Base-by-base conservation (phyloP, 1,140 invertebrate genomes). In the Penaeus vannamei region DNA sequence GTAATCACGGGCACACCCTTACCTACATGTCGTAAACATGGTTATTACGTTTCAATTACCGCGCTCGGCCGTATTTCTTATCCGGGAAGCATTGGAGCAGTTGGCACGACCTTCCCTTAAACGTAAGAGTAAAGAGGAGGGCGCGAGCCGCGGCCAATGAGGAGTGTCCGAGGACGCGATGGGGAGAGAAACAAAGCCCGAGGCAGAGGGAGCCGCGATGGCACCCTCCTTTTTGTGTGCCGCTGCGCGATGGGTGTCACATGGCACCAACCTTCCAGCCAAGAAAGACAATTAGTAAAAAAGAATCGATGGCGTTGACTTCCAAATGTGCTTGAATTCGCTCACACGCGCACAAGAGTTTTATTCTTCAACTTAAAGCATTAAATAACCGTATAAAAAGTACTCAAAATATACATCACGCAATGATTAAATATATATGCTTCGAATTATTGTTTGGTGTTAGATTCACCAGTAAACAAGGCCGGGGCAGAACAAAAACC, bases 221-320 rank as follows among this genome's bases (percentile, higher is more conserved):
- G 79, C 46, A 81, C 79, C 77, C 79, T 81, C 46, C 46, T n/a
- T 59, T 81, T n/a, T 81, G 60, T 81, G 60, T 53, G 53, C 53
- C 53, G 53, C 53, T 53, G 60, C 53, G 46, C 46, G n/a, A 81
- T 81, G 60, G 26, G 82, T 66, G 82, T 84, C 82, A n/a, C n/a
- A 66, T 84, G 29, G 82, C 82, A 29, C 42, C 7, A 59, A n/a
- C 79, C 79, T 81, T 59, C 22, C 82, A 42, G 82, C 82, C 36
- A 66, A 22, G 61, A 85, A 85, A 17, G 46, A 46, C 42, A 85
- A 85, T 85, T 72, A 85, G 29, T 72, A 76, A 76, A 85, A 85
- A 76, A 72, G 84, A 19, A 72, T 76, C 84, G 64, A 76, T 76
- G 59, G 76, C 80, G 60, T 81, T 61, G 61, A 79, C 29, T 86